These are phyloP conservation scores for Brachionus paranguensis DNA, from an alignment of 1,140 invertebrate genomes.

Conservation along the genomic window DNA sequence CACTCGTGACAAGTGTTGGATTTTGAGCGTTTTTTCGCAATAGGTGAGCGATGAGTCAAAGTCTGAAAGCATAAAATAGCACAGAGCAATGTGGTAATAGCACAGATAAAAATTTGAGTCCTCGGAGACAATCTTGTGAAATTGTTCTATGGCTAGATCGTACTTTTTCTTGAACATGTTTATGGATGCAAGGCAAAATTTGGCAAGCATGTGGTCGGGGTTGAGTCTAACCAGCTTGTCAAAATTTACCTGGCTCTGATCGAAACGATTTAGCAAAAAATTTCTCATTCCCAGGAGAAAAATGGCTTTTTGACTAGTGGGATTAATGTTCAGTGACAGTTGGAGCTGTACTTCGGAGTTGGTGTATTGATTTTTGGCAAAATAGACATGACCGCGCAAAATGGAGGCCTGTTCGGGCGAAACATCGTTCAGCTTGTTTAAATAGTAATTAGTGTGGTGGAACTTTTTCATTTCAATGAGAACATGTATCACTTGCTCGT, in stretches of 20 bases:
- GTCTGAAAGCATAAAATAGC: not conserved
- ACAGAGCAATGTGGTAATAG: not conserved
- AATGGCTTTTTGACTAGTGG: not conserved
- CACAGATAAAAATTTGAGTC: conserved; percentile 9
- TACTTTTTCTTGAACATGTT: conserved; percentile 9
- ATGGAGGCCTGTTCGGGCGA: not conserved
- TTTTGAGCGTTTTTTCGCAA: conserved; percentile 2
- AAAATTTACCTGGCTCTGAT: not conserved
- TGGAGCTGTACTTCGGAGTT: conserved; percentile 7
- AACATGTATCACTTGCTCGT: not conserved
- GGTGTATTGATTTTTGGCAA: conserved; percentile 17
- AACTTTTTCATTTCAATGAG: conserved; percentile 21
- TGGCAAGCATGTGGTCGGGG: not conserved
- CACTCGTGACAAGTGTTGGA: not conserved
- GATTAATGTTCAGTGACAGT: not conserved
- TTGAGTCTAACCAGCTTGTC: not conserved
- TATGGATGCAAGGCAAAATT: not conserved
- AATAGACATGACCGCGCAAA: not conserved
- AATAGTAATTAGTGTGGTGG: not conserved
- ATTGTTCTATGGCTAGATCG: not conserved
- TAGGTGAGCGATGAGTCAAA: not conserved
- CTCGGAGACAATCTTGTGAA: not conserved
- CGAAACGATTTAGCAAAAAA: conserved; percentile 2
- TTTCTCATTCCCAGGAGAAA: not conserved
- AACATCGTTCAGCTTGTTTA: conserved; percentile 8